A percentile compares a stretch with the other conserved stretches of the same genome.
These are phyloP conservation scores for Entelurus aequoreus DNA, from an alignment of 2,113 vertebrate species.

Conservation along the genomic window DNA sequence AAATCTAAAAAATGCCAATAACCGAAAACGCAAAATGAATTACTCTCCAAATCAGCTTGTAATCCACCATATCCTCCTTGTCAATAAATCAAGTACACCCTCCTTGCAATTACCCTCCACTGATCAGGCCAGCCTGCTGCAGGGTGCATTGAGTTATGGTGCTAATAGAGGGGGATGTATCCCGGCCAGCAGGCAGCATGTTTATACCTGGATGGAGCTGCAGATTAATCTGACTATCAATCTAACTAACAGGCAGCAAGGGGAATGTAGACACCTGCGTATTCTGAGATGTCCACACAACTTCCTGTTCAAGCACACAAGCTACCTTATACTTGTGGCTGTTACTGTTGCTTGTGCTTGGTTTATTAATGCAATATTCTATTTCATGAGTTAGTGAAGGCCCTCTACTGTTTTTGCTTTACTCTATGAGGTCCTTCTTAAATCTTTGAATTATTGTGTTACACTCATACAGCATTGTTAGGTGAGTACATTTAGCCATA, in stretches of 20 bases:
- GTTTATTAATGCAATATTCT: neutral
- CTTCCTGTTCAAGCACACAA: neutral
- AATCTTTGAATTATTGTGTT: too few species aligned
- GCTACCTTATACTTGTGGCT: neutral
- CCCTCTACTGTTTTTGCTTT: neutral
- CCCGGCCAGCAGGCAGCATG: slow-evolving; percentile 57
- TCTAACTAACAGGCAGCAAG: slow-evolving; percentile 51
- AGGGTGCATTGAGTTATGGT: slow-evolving; percentile 56
- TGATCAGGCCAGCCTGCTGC: slow-evolving; percentile 56
- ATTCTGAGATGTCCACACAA: slow-evolving; percentile 17
- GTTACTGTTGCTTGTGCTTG: neutral
- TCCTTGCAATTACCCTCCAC: slow-evolving; percentile 55
- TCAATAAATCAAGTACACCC: slow-evolving; percentile 55
- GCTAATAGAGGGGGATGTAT: slow-evolving; percentile 57
- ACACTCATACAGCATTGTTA: too few species aligned
- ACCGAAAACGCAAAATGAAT: slow-evolving; percentile 43
- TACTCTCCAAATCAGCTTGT: slow-evolving; percentile 46
- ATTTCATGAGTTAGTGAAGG: slow-evolving; percentile 7
- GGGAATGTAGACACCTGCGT: slow-evolving; percentile 5
- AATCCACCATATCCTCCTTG: slow-evolving; percentile 30
- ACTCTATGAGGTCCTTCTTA: neutral
- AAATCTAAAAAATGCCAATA: slow-evolving; percentile 27
- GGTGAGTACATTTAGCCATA: too few species aligned
- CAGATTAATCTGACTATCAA: slow-evolving; percentile 65
- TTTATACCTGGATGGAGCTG: slow-evolving; percentile 61